These are phyloP conservation scores for Acrobeloides nanus DNA, from an alignment of 2,888 invertebrate genomes.

Conservation along the genomic window DNA sequence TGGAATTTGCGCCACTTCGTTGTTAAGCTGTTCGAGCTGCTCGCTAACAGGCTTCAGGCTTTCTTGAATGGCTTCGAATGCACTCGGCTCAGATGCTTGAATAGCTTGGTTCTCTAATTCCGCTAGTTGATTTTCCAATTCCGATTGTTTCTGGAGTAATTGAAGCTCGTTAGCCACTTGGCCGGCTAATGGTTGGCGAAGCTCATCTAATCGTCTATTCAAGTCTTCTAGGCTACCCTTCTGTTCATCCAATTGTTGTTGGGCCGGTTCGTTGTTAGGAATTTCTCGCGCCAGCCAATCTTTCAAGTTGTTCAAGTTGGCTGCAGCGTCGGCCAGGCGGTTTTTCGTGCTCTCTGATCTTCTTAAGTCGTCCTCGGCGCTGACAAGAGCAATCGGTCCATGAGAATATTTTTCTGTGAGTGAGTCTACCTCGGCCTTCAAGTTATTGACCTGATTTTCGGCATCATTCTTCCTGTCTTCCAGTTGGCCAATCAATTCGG, in stretches of 20 bases:
- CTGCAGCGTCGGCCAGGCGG: background rate
- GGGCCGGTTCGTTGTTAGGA: constrained; percentile 5
- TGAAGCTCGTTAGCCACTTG: too few relatives aligned
- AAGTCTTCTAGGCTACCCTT: background rate
- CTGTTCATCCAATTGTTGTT: background rate
- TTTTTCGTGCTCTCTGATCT: constrained; percentile 4
- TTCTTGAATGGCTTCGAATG: constrained; percentile 7
- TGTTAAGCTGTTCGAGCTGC: constrained; percentile 4
- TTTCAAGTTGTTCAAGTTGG: background rate
- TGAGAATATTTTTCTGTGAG: background rate
- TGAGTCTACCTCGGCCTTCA: constrained; percentile 1
- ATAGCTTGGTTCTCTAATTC: too few relatives aligned
- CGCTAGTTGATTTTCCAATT: too few relatives aligned
- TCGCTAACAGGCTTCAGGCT: constrained; percentile 2
- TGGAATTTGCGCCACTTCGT: background rate
- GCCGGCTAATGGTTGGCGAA: constrained; percentile 4
- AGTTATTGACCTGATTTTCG: constrained; percentile 1
- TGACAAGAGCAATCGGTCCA: background rate
- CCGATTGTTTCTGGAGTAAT: too few relatives aligned
- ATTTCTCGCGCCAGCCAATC: constrained; percentile 3
- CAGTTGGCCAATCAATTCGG: constrained; percentile 1
- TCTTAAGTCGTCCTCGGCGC: constrained; percentile 4
- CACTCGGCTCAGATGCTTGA: constrained; percentile 1
- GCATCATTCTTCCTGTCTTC: constrained; percentile 3
- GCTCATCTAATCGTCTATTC: background rate